Conservation (phyloP, 2,113 vertebrate genomes). For the Fulica atra region DNA sequence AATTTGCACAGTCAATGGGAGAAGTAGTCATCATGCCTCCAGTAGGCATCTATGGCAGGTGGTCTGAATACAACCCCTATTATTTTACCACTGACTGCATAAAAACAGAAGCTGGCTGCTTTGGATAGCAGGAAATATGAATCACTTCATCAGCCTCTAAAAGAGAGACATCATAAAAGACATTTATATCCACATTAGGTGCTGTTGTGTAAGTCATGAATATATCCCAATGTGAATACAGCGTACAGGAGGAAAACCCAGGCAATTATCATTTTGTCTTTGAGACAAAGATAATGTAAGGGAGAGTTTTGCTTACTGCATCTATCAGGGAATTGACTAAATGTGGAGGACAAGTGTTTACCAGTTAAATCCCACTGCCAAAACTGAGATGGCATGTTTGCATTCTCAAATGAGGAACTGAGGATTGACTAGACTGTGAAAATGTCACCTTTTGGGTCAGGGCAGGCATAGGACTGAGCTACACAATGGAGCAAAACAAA, state of each 20-base stretch:
- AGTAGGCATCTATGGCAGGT: conserved; percentile 41
- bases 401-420: not conserved
- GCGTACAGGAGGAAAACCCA: not conserved
- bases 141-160: conserved; percentile 47
- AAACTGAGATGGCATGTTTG: not conserved
- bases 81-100: conserved; percentile 24
- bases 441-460: not conserved
- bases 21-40: conserved; percentile 12
- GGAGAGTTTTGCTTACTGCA: not conserved
- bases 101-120: conserved; percentile 41
- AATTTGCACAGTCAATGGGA: conserved; percentile 40
- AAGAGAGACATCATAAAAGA: conserved; percentile 27
- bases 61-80: conserved; percentile 35
- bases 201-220: conserved; percentile 35
- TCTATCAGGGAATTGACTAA: not conserved
- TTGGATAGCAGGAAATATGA: conserved; percentile 46
- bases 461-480: not conserved
- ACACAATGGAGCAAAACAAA: not conserved
- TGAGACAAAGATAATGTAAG: not conserved
- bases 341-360: not conserved
- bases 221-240: not conserved
- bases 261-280: not conserved
- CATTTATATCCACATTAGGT: conserved; percentile 21
- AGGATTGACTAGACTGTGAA: not conserved
- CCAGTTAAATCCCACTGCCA: not conserved